These are phyloP conservation scores for Athene noctua DNA, from an alignment of 2,113 vertebrate species.

Conservation along the genomic window DNA sequence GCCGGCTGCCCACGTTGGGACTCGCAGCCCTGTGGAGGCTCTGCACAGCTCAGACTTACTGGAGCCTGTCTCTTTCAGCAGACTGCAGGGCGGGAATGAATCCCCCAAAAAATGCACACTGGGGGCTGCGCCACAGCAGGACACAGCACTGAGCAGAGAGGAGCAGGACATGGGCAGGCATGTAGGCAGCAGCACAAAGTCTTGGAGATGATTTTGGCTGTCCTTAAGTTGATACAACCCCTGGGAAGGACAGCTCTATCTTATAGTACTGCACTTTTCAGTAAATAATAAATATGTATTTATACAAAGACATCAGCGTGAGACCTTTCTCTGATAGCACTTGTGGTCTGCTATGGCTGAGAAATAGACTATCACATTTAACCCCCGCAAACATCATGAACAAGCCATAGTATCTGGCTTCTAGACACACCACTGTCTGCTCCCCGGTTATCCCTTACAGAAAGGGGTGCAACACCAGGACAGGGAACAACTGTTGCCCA, in stretches of 20 bases:
- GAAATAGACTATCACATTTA: not conserved
- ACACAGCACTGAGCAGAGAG: not conserved
- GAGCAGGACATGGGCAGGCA: not conserved
- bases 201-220: not conserved
- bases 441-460: not conserved
- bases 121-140: accelerated
- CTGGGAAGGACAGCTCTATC: not conserved
- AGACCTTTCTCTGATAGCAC: not conserved
- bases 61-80: not conserved
- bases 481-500: not conserved
- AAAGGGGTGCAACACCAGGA: not conserved
- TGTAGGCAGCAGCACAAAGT: not conserved
- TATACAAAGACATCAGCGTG: not conserved
- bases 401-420: not conserved
- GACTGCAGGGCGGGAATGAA: not conserved
- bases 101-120: not conserved
- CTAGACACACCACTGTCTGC: not conserved
- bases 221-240: not conserved
- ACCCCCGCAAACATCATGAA: not conserved
- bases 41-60: not conserved
- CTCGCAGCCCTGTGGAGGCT: not conserved
- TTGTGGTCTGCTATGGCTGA: not conserved
- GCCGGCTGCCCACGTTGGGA: not conserved
- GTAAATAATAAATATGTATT: not conserved
- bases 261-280: not conserved